These are phyloP conservation scores for Taenioides sp. DNA, from an alignment of 2,797 vertebrate species.

Conservation along the genomic window DNA sequence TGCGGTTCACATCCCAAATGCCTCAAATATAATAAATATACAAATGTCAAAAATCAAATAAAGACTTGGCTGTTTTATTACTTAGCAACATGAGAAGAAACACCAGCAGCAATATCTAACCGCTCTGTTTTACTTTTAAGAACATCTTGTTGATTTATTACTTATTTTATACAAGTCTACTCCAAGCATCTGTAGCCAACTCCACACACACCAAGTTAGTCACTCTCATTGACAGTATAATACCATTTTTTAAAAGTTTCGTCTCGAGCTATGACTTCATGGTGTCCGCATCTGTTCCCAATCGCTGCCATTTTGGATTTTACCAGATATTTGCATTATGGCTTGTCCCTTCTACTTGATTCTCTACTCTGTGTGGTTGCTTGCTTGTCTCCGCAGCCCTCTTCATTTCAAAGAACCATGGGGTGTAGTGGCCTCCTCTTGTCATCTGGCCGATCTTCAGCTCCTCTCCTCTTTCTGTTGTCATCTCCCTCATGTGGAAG, in stretches of 20 bases:
- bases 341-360: conserved; percentile 30
- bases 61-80: neutral
- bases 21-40: neutral
- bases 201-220: neutral
- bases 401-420: conserved; percentile 48
- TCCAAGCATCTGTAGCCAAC: neutral
- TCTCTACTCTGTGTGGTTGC: conserved; percentile 27
- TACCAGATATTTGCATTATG: conserved; percentile 11
- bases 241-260: neutral
- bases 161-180: neutral
- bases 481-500: conserved; percentile 72
- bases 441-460: conserved; percentile 43
- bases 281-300: conserved; percentile 4
- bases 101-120: neutral
- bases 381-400: conserved; percentile 39
- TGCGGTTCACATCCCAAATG: neutral
- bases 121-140: neutral
- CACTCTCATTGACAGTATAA: conserved; percentile 7
- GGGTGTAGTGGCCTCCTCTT: conserved; percentile 52
- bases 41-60: conserved; percentile 11
- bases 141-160: conserved; percentile 1
- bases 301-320: neutral
- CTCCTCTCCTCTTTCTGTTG: conserved; percentile 52
- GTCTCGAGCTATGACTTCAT: neutral
- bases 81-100: neutral